Evolutionary conservation across 1,140 invertebrate genomes (phyloP).

Genomic region (Ceratina japonica): DNA sequence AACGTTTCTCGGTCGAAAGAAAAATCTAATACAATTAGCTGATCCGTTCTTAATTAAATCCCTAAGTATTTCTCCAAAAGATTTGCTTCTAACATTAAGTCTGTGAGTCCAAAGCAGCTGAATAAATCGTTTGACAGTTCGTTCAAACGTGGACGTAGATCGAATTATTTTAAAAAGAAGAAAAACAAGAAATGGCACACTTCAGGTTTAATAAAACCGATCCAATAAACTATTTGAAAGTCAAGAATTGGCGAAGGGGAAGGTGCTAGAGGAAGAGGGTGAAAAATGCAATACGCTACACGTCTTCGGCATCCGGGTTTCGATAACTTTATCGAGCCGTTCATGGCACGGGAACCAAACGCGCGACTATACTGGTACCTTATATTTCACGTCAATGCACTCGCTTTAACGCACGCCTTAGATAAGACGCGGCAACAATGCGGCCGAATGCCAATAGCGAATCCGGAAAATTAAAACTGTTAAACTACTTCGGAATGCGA

Average conservation of each 20-base stretch:
- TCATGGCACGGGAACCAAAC: slow-evolving; percentile 49
- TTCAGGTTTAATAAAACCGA: neutral
- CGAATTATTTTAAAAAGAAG: no score
- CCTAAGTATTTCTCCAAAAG: no score
- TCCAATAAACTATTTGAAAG: neutral
- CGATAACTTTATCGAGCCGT: slow-evolving; percentile 50
- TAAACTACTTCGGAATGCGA: slow-evolving; percentile 5
- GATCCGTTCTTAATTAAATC: no score
- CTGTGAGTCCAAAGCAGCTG: no score
- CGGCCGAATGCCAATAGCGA: neutral
- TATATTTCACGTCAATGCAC: slow-evolving; percentile 36
- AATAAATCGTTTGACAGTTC: no score
- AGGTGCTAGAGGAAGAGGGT: neutral
- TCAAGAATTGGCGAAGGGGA: neutral
- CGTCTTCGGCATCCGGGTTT: slow-evolving; percentile 48
- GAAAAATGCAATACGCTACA: neutral
- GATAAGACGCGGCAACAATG: neutral
- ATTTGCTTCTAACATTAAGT: no score
- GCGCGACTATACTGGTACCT: slow-evolving; percentile 34
- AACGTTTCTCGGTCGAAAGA: neutral
- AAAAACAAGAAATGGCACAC: no score
- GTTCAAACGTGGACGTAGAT: no score
- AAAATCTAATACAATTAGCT: neutral
- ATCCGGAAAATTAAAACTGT: slow-evolving; percentile 45
- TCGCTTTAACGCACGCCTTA: neutral